Percentiles rank a stretch among this genome's conserved stretches.
Evolutionary conservation across 2,113 vertebrate genomes (phyloP).

Genomic region (Antennarius striatus): DNA sequence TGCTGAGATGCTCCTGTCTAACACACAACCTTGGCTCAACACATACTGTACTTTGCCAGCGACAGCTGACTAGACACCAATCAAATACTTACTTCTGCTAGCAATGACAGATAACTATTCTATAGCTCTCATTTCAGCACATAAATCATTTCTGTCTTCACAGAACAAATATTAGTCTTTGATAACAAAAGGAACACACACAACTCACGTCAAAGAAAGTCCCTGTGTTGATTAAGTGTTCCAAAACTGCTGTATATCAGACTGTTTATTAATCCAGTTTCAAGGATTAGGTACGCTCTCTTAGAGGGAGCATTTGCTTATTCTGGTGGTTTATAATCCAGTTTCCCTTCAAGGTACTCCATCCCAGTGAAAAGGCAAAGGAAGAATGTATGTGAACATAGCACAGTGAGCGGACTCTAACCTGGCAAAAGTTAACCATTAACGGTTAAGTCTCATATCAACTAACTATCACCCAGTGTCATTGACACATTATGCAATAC

Average conservation of each 20-base stretch:
- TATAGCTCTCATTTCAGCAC: slow-evolving; percentile 1
- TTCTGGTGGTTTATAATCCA: slow-evolving; percentile 14
- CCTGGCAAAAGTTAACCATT: slow-evolving; percentile 74
- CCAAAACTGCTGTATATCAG: slow-evolving; percentile 24
- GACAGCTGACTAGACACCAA: slow-evolving; percentile 34
- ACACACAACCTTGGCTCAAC: neutral
- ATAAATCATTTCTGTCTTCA: slow-evolving; percentile 4
- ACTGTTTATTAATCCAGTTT: slow-evolving; percentile 37
- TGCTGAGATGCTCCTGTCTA: slow-evolving; percentile 14
- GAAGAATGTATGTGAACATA: slow-evolving; percentile 38
- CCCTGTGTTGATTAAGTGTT: slow-evolving; percentile 56
- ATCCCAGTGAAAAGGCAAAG: slow-evolving; percentile 11
- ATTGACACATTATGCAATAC: slow-evolving; percentile 59
- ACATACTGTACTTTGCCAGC: slow-evolving; percentile 27
- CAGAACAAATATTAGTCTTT: slow-evolving; percentile 47
- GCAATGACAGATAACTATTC: slow-evolving; percentile 25
- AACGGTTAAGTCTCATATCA: slow-evolving; percentile 50
- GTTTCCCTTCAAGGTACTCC: slow-evolving; percentile 13
- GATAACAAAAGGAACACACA: slow-evolving; percentile 50
- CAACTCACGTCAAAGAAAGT: slow-evolving; percentile 64
- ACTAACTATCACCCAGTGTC: slow-evolving; percentile 40
- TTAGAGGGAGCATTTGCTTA: neutral
- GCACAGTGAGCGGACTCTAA: slow-evolving; percentile 67
- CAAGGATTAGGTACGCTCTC: slow-evolving; percentile 14
- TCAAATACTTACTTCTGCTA: slow-evolving; percentile 16